A percentile compares a stretch with the other conserved stretches of the same genome.
Evolutionary conservation across 2,113 vertebrate genomes (phyloP).

Genomic region (Ictidomys tridecemlineatus): DNA sequence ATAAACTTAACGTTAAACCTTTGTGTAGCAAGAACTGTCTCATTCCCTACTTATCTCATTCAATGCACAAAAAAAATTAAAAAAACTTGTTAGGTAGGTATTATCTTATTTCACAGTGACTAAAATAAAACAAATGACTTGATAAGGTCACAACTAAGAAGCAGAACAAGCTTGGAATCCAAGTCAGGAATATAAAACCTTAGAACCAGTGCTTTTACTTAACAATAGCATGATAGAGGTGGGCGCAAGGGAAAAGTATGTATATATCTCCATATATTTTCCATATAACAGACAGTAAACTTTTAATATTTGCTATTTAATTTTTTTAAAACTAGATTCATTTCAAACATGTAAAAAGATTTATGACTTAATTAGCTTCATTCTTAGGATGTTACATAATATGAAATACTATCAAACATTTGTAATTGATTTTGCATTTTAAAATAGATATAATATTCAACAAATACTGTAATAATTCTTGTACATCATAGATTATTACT

Average conservation of each 20-base stretch:
- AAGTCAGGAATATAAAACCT: neutral
- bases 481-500: neutral
- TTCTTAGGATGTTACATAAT: neutral
- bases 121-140: constrained; percentile 22
- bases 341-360: neutral
- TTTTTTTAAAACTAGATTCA: too few species aligned
- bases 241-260: too few species aligned
- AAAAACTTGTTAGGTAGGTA: neutral
- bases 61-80: neutral
- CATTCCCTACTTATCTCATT: neutral
- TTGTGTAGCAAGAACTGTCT: neutral
- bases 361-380: constrained; percentile 46
- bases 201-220: neutral
- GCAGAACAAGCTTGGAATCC: neutral
- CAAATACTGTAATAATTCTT: neutral
- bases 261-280: too few species aligned
- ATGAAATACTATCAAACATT: neutral
- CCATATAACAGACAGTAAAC: too few species aligned
- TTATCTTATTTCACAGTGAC: constrained; percentile 35
- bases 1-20: neutral
- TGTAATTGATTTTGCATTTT: constrained; percentile 29
- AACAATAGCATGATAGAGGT: neutral
- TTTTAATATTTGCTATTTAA: too few species aligned
- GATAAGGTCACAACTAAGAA: neutral
- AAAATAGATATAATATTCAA: constrained; percentile 16